Evolutionary conservation across 2,888 invertebrate genomes (phyloP).

Genomic region (Troilus luridus): DNA sequence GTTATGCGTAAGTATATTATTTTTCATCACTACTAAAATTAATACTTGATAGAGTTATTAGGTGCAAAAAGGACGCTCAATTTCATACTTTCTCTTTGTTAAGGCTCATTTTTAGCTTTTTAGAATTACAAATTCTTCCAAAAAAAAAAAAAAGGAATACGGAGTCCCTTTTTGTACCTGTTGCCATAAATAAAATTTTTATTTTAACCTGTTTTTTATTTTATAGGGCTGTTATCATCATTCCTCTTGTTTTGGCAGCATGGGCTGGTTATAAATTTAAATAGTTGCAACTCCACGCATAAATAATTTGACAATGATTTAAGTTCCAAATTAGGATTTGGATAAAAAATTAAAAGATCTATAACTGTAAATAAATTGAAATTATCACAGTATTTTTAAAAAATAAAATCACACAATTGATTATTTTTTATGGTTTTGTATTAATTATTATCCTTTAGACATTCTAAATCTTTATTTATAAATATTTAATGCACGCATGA

Average conservation of each 20-base stretch:
- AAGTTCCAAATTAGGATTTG: neutral
- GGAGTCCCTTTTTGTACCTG: neutral
- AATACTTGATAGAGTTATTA: neutral
- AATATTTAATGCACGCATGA: too few species aligned
- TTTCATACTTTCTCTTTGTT: too few species aligned
- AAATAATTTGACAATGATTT: neutral
- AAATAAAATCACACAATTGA: neutral
- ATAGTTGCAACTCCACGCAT: neutral
- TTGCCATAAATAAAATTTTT: neutral
- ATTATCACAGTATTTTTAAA: neutral
- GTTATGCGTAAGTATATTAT: conserved; percentile 60
- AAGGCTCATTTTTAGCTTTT: neutral
- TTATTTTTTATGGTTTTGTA: neutral
- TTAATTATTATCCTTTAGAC: neutral
- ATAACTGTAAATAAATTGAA: neutral
- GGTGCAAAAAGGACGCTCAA: neutral
- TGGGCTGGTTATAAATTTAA: conserved; percentile 30
- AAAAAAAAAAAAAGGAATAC: too few species aligned
- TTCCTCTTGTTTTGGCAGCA: conserved; percentile 31
- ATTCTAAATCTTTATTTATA: too few species aligned
- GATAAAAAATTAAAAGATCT: neutral
- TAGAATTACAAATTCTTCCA: too few species aligned
- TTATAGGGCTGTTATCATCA: conserved; percentile 13
- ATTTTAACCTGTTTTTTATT: neutral
- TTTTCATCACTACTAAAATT: neutral